Conservation (phyloP, 1,140 invertebrate genomes). For the Drosophila triauraria region DNA sequence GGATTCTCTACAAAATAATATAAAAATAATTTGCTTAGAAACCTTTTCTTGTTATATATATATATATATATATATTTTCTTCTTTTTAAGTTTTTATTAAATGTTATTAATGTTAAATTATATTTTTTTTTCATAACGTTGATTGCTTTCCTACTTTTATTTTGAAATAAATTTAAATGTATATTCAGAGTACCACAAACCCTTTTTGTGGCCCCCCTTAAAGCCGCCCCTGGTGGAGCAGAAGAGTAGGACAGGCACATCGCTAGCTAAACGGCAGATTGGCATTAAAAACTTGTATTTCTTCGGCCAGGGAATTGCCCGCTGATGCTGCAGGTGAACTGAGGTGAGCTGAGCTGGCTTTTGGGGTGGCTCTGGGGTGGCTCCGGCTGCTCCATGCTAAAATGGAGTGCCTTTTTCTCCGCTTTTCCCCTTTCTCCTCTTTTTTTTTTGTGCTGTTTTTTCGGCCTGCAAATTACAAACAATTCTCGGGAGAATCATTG, state of each 20-base stretch:
- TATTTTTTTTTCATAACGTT: not conserved
- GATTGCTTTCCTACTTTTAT: no score
- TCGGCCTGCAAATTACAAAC: conserved; percentile 68
- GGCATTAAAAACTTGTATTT: conserved; percentile 69
- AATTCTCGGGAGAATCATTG: conserved; percentile 72
- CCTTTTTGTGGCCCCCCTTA: not conserved
- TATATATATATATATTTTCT: no score
- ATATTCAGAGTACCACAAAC: no score
- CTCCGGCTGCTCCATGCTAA: conserved; percentile 8
- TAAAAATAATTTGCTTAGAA: no score
- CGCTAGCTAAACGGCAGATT: conserved; percentile 68
- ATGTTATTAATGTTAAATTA: not conserved
- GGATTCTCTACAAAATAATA: no score
- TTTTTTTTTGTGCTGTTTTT: conserved; percentile 44
- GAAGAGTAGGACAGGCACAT: conserved; percentile 19
- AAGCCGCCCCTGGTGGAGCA: not conserved
- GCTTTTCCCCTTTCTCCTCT: conserved; percentile 2
- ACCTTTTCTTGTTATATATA: no score
- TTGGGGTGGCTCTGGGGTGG: conserved; percentile 6
- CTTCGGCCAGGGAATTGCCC: conserved; percentile 28
- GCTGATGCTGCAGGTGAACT: conserved; percentile 36
- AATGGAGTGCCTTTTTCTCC: conserved; percentile 3
- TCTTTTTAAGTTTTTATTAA: no score
- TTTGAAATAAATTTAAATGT: no score
- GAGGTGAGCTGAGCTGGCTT: not conserved